Evolutionary conservation across 1,140 invertebrate species (phyloP), one percentile per base, ranked within the genome.

Genomic region (Drosophila neocordata): DNA sequence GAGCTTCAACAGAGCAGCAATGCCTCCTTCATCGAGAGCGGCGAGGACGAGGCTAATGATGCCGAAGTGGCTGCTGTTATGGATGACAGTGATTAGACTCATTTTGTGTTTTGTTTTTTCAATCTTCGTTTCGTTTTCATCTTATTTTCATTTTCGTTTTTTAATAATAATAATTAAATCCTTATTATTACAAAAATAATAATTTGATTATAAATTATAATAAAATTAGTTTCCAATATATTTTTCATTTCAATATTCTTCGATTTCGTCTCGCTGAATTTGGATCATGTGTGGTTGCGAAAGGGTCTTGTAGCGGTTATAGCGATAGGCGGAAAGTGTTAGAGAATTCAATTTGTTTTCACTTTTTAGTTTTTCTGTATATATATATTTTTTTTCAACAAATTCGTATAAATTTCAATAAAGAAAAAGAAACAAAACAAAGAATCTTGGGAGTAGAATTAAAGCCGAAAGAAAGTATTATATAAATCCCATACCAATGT

Each of bases 171-270:
- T 79, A 82, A 81, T 84, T 78, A 79, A 75, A 73, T 77, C 13
- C 80, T 84, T 89, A 81, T 88, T 83, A 79, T 80, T 85, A 89
- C 83, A 88, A 88, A 87, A 82, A 87, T 87, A 84, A 77, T 82
- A 78, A 79, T 85, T 89, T 89, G 72, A 89, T 82, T 89, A 77
- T 79, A 90, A 78, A 85, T 87, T 90, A 84, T 84, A 76, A 80
- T 90, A 83, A 79, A 85, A 79, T 78, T 89, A 89, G 79, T 88
- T 79, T 84, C 79, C 84, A 87, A 83, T 83, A 83, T 74, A 44
- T 20, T 34, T 53, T 27, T 69, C 57, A 20, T 75, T 83, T 65
- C 69, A 88, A 82, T 82, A 79, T 88, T 87, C 83, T 79, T 69
- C 80, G 60, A 79, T 65, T 68, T 48, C 41, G 9, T 20, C 71